phyloP scores from a whole-genome alignment of 2,113 vertebrate genomes.

The Panurus biarmicus region DNA sequence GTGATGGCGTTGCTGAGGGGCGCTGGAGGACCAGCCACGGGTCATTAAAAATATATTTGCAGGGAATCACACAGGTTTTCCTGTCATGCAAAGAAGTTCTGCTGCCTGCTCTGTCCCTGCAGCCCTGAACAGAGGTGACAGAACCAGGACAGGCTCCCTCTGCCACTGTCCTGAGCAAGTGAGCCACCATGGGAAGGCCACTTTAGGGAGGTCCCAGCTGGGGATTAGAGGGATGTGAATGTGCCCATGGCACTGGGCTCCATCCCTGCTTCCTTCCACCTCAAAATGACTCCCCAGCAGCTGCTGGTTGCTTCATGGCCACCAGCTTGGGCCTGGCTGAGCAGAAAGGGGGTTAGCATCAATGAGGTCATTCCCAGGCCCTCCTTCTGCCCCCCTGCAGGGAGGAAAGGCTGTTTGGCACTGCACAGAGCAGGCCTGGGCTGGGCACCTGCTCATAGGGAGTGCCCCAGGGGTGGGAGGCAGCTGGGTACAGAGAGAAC shows the following conservation, averaged over 20 bases:
- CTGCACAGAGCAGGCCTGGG: neutral
- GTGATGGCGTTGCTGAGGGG: neutral
- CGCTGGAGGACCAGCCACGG: neutral
- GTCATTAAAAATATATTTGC: neutral
- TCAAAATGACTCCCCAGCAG: neutral
- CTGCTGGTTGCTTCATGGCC: neutral
- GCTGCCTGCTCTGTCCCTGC: neutral
- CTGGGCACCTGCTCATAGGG: fast-evolving
- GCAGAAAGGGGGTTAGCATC: neutral
- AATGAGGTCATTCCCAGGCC: neutral
- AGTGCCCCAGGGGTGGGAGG: neutral
- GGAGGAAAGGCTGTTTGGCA: neutral
- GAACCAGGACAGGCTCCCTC: neutral
- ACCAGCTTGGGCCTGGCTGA: neutral
- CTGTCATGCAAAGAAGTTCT: neutral
- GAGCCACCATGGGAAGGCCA: neutral
- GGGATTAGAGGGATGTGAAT: neutral
- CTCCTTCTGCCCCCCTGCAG: neutral
- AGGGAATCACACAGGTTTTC: neutral
- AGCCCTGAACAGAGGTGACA: neutral
- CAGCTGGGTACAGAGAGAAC: neutral
- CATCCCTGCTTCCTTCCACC: neutral
- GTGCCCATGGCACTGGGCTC: neutral
- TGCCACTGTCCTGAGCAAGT: neutral
- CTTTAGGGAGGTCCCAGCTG: neutral